phyloP scores from a whole-genome alignment of 2,888 invertebrate genomes.

The Bellardia bayeri region DNA sequence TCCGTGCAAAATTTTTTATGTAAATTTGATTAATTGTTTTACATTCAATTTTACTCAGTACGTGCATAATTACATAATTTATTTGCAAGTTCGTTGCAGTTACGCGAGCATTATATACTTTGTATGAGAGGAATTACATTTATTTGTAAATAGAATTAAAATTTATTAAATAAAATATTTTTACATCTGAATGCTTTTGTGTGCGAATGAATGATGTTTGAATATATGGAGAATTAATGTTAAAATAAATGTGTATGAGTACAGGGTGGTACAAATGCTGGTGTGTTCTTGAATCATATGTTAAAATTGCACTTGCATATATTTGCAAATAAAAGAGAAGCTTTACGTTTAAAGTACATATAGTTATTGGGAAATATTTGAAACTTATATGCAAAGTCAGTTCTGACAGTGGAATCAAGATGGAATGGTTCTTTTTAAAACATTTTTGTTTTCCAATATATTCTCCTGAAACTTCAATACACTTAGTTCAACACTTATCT shows the following conservation, averaged over 20 bases:
- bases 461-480: too few relatives aligned
- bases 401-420: too few relatives aligned
- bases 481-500: too few relatives aligned
- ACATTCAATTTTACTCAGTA: constrained; percentile 27
- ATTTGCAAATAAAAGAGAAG: too few relatives aligned
- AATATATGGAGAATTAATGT: neutral
- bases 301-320: too few relatives aligned
- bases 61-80: constrained; percentile 27
- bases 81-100: neutral
- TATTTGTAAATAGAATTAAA: constrained; percentile 29
- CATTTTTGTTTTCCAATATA: too few relatives aligned
- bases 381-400: too few relatives aligned
- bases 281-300: neutral
- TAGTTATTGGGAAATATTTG: too few relatives aligned
- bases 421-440: too few relatives aligned
- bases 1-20: constrained; percentile 3
- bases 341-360: too few relatives aligned
- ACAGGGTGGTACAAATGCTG: neutral
- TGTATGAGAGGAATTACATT: neutral
- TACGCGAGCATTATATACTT: neutral
- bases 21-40: constrained; percentile 59
- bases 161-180: constrained; percentile 53
- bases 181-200: constrained; percentile 12
- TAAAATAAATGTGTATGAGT: neutral
- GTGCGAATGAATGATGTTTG: neutral